phyloP scores from a whole-genome alignment of 2,888 invertebrate genomes.

The Eilema sororculum region DNA sequence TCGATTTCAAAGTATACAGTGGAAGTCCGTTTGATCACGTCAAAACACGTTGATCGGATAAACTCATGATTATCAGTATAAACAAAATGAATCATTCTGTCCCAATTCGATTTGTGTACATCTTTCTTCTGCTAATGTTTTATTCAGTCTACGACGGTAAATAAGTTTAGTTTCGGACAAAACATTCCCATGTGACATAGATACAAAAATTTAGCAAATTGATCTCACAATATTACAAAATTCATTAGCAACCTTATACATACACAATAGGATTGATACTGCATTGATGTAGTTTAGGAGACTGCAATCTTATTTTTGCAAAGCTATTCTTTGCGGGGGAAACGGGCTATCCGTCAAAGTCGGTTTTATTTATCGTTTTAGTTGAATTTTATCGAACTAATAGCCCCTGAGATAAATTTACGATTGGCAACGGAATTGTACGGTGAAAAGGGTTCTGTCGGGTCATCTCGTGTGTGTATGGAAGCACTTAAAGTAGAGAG shows the following conservation, averaged over 20 bases:
- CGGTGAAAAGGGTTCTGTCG: conserved; percentile 76
- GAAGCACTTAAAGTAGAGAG: conserved; percentile 37
- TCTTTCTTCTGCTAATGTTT: conserved; percentile 76
- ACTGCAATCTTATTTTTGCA: conserved; percentile 52
- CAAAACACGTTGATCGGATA: conserved; percentile 45
- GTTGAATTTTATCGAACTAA: conserved; percentile 87
- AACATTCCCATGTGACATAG: conserved; percentile 84
- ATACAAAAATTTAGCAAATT: conserved; percentile 73
- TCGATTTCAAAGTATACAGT: no score
- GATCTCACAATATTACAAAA: conserved; percentile 15
- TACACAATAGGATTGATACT: conserved; percentile 26
- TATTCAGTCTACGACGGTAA: conserved; percentile 78
- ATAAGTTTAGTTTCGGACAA: conserved; percentile 85
- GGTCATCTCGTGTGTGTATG: conserved; percentile 47
- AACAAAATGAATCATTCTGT: conserved; percentile 69
- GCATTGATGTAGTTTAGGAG: conserved; percentile 12
- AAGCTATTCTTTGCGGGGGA: conserved; percentile 79
- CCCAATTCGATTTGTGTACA: conserved; percentile 71
- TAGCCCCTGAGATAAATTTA: conserved; percentile 84
- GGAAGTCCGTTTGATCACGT: neutral
- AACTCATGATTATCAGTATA: conserved; percentile 56
- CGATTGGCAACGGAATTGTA: conserved; percentile 78
- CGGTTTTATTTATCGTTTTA: conserved; percentile 86
- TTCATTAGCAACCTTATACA: conserved; percentile 25
- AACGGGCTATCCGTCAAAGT: conserved; percentile 84